Percentiles rank a stretch among this genome's conserved stretches.
These are phyloP conservation scores for Oryzias sinensis DNA, from an alignment of 2,797 vertebrate species.

Conservation along the genomic window DNA sequence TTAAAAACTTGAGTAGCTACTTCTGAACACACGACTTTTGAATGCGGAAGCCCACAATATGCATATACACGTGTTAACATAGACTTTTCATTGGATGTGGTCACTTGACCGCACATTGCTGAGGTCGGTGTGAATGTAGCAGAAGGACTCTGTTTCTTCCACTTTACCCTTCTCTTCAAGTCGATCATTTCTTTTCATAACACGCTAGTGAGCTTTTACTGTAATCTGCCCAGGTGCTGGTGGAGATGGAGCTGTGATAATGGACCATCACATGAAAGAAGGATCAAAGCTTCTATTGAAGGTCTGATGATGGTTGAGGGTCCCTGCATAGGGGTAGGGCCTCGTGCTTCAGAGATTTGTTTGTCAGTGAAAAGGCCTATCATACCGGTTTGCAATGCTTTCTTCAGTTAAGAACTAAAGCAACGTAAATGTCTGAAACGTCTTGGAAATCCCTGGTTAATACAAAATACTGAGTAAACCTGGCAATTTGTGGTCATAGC, in stretches of 20 bases:
- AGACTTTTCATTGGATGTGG: too few species aligned
- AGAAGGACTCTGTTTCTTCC: too few species aligned
- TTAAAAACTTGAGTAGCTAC: too few species aligned
- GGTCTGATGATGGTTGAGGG: constrained; percentile 60
- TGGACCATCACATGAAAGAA: constrained; percentile 52
- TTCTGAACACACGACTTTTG: too few species aligned
- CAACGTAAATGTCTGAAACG: constrained; percentile 57
- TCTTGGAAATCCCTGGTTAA: constrained; percentile 37
- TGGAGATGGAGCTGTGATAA: constrained; percentile 55
- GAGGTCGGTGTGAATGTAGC: too few species aligned
- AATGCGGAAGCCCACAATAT: too few species aligned
- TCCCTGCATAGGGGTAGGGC: constrained; percentile 66
- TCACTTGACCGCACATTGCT: too few species aligned
- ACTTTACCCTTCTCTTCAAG: constrained; percentile 20
- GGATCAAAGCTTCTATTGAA: constrained; percentile 63
- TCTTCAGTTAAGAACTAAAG: constrained; percentile 47
- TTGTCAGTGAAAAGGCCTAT: constrained; percentile 43
- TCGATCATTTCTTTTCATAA: constrained; percentile 58
- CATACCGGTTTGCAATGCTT: constrained; percentile 54
- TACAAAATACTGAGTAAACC: constrained; percentile 53
- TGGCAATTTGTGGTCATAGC: constrained; percentile 50
- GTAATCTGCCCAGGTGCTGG: constrained; percentile 54
- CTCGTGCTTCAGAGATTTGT: constrained; percentile 52
- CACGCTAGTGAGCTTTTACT: constrained; percentile 33
- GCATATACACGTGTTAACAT: too few species aligned